A percentile compares a stretch with the other conserved stretches of the same genome.
Conservation (phyloP, 2,888 invertebrate genomes). For the Cephus sareptanus region DNA sequence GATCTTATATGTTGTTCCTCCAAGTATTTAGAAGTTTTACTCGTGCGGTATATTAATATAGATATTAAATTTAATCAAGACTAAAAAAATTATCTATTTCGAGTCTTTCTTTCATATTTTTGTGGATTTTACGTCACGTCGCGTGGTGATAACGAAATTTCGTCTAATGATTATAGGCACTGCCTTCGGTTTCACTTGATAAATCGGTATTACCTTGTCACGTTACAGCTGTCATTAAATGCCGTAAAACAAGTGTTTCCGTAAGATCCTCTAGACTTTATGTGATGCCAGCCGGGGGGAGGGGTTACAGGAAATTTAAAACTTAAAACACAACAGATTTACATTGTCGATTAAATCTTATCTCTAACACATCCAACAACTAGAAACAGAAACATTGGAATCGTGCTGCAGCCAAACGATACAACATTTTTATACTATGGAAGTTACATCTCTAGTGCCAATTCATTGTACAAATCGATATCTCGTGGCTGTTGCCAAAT, state of each 20-base stretch:
- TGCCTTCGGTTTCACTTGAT: neutral
- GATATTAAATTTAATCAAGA: neutral
- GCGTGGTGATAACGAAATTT: neutral
- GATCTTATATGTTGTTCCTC: neutral
- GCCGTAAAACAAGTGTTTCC: neutral
- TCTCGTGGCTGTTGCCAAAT: neutral
- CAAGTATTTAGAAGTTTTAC: neutral
- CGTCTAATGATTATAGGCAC: neutral
- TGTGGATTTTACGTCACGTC: neutral
- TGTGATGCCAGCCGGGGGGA: neutral
- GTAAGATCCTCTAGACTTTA: neutral
- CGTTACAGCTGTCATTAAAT: neutral
- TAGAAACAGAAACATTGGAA: conserved; percentile 49
- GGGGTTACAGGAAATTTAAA: conserved; percentile 9
- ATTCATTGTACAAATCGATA: conserved; percentile 1
- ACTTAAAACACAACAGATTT: conserved; percentile 46
- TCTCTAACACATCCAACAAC: conserved; percentile 50
- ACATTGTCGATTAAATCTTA: conserved; percentile 45
- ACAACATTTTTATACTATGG: conserved; percentile 18
- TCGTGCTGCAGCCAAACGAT: conserved; percentile 39
- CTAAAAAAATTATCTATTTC: neutral
- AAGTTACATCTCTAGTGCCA: conserved; percentile 17
- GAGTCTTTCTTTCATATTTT: neutral
- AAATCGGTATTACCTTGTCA: neutral
- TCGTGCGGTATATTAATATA: neutral